A percentile compares a stretch with the other conserved stretches of the same genome.
phyloP scores from a whole-genome alignment of 2,113 vertebrate genomes.

The Brachyhypopomus occidentalis region DNA sequence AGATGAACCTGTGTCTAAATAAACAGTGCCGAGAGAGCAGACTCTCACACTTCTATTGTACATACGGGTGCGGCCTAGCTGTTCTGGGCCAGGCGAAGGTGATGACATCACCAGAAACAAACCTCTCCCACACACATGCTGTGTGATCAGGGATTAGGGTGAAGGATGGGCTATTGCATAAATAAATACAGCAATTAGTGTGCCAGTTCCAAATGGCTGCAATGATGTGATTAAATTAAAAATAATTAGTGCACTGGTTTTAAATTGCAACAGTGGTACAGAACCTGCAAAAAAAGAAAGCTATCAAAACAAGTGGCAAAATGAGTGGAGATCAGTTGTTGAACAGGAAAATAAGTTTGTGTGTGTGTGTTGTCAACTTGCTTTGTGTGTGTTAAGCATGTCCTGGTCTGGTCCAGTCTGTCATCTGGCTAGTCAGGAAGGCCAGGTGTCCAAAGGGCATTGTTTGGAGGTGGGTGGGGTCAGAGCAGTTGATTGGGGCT shows the following conservation, averaged over 20 bases:
- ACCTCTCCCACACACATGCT: slow-evolving; percentile 51
- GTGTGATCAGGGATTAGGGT: not conserved
- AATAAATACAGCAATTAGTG: not conserved
- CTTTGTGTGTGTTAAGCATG: not conserved
- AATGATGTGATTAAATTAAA: no score
- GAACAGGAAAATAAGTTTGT: not conserved
- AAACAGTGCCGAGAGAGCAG: slow-evolving; percentile 74
- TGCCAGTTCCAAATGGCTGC: no score
- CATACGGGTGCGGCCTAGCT: slow-evolving; percentile 67
- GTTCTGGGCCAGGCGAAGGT: slow-evolving; percentile 76
- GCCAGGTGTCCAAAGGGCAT: slow-evolving; percentile 57
- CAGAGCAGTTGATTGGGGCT: slow-evolving; percentile 77
- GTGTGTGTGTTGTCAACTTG: not conserved
- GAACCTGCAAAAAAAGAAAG: not conserved
- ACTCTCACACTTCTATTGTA: slow-evolving; percentile 85
- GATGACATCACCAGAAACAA: slow-evolving; percentile 87
- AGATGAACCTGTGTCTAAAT: slow-evolving; percentile 81
- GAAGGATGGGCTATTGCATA: not conserved
- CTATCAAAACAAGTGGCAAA: not conserved
- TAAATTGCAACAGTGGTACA: not conserved
- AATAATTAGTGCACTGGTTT: not conserved
- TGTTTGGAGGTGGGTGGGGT: slow-evolving; percentile 58
- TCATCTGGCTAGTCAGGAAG: slow-evolving; percentile 45
- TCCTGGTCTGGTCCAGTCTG: slow-evolving; percentile 16
- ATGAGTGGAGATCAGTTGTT: not conserved